Conservation (phyloP, 1,140 invertebrate species). For the Trypoxylus dichotomus region DNA sequence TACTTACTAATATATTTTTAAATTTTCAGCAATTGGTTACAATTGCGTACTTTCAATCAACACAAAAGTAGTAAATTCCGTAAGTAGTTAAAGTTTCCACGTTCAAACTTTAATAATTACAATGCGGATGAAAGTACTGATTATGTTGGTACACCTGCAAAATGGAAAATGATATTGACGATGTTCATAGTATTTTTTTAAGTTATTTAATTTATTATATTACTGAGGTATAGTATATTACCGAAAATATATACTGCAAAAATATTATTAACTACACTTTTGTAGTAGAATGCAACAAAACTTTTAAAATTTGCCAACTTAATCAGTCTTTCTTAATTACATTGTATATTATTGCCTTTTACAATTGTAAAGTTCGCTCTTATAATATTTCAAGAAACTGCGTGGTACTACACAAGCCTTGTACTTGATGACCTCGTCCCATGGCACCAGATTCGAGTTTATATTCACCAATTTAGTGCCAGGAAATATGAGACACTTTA, state of each 20-base stretch:
- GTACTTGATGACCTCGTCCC: conserved; percentile 82
- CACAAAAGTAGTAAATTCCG: conserved; percentile 84
- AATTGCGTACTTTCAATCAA: conserved; percentile 81
- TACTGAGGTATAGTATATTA: too few relatives aligned
- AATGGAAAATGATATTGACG: too few relatives aligned
- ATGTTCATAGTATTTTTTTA: too few relatives aligned
- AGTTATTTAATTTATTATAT: too few relatives aligned
- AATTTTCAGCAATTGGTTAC: conserved; percentile 83
- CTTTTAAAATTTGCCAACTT: too few relatives aligned
- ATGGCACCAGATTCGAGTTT: conserved; percentile 91
- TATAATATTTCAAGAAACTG: conserved; percentile 64
- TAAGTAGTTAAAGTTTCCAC: conserved; percentile 55
- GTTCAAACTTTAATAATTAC: background rate
- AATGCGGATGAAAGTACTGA: too few relatives aligned
- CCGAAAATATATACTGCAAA: too few relatives aligned
- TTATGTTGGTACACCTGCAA: too few relatives aligned
- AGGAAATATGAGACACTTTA: conserved; percentile 83
- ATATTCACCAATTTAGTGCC: conserved; percentile 92
- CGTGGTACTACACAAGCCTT: conserved; percentile 86
- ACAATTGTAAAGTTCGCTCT: too few relatives aligned
- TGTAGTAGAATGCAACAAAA: background rate
- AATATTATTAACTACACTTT: too few relatives aligned
- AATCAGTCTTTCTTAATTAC: too few relatives aligned
- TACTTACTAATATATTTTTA: conserved; percentile 7
- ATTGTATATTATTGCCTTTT: too few relatives aligned